Evolutionary conservation across 2,888 invertebrate species (phyloP).

Genomic region (Syrphus vitripennis): DNA sequence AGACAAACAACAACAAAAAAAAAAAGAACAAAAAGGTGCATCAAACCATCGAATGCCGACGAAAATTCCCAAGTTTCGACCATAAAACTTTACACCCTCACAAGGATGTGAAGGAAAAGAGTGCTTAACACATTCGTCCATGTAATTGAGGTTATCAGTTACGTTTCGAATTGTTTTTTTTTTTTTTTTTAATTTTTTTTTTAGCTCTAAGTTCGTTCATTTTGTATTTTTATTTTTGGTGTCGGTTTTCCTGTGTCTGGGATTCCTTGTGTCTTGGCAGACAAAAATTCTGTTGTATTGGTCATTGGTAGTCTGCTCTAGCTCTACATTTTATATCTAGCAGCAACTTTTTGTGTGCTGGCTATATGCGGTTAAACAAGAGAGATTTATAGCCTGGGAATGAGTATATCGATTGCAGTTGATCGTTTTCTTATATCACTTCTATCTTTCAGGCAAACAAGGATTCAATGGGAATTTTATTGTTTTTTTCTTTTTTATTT

Average conservation of each 20-base stretch:
- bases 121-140: conserved; percentile 71
- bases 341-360: background rate
- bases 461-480: conserved; percentile 29
- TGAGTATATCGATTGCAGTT: conserved; percentile 68
- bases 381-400: conserved; percentile 57
- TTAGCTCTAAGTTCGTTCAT: background rate
- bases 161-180: conserved; percentile 44
- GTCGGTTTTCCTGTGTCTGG: conserved; percentile 37
- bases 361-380: conserved; percentile 25
- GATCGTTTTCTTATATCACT: conserved; percentile 60
- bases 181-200: conserved; percentile 9
- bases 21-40: conserved; percentile 23
- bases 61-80: conserved; percentile 54
- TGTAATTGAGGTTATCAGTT: conserved; percentile 72
- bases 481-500: conserved; percentile 49
- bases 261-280: conserved; percentile 9
- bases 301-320: background rate
- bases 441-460: background rate
- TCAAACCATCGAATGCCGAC: conserved; percentile 57
- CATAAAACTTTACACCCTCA: conserved; percentile 68
- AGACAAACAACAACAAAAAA: background rate
- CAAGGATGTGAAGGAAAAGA: conserved; percentile 47
- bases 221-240: conserved; percentile 6
- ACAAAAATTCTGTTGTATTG: conserved; percentile 1
- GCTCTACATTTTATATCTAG: background rate